Base-by-base conservation (phyloP, 2,797 vertebrate genomes). In the Cossypha polioptera region DNA sequence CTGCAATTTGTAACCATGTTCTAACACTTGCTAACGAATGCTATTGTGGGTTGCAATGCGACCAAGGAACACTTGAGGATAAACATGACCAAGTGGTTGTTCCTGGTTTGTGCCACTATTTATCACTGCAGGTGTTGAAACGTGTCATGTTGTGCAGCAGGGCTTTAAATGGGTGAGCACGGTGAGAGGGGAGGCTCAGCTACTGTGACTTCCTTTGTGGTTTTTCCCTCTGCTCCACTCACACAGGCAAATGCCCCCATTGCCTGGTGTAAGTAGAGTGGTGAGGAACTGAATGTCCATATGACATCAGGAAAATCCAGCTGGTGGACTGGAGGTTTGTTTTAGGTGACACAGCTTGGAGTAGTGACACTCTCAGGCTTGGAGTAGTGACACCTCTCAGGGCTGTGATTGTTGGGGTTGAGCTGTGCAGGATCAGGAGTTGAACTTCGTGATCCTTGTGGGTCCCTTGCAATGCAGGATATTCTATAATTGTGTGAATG, bases 101-200 rank as follows among this genome's bases (percentile, higher is more conserved):
- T 96, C 94, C 94, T 93, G 78, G 45, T 71, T 83, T 88, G 65
- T 88, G 90, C 89, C 51, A 9, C 79, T 57, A 51, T 95, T 96
- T 94, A n/a, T 95, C 87, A 91, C 81, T 51, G 94, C 94, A 96
- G 95, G 95, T 97, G 96, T 68, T 96, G 93, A 96, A 96, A 96
- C 45, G 5, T 47, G 43, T 13, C 78, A 11, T 53, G 78, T 87
- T 57, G 53, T 92, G 93, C 94, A 93, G 93, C 86, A 86, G 83
- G 88, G 81, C 92, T 92, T 88, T 88, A 48, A 91, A 51, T 51
- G 91, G 81, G 53, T 82, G 94, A 87, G 33, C 3, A 55, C 20
- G n/a, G 78, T 40, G 35, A 76, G 88, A 85, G 77, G 59, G 74
- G 54, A 83, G 45, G 25, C 61, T 55, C 25, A 10, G 92, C 95